These are phyloP conservation scores for Tachypleus tridentatus DNA, from an alignment of 1,140 invertebrate genomes.

Conservation along the genomic window DNA sequence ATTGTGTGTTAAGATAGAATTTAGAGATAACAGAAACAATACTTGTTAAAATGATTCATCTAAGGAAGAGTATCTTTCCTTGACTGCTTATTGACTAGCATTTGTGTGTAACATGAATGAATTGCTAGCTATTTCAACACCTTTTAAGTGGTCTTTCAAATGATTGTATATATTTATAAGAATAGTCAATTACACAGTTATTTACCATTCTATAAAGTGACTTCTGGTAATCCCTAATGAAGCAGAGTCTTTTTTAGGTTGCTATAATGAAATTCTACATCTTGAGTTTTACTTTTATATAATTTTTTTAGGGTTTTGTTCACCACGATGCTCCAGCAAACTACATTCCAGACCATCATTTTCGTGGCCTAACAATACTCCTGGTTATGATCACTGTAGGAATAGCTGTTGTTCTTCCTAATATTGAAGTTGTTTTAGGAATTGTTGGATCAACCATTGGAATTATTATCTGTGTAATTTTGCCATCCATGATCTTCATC, in stretches of 20 bases:
- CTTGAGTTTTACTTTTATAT: not conserved
- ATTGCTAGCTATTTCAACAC: no score
- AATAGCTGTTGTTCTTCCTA: slow-evolving; percentile 53
- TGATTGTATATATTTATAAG: no score
- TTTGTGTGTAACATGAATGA: no score
- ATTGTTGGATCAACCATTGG: slow-evolving; percentile 89
- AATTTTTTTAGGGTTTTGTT: slow-evolving; percentile 16
- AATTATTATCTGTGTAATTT: slow-evolving; percentile 82
- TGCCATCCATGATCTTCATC: slow-evolving; percentile 59
- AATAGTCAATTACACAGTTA: no score
- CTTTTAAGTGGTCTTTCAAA: no score
- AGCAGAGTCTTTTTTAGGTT: not conserved
- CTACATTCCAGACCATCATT: slow-evolving; percentile 26
- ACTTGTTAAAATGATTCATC: no score
- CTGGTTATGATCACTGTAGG: slow-evolving; percentile 25
- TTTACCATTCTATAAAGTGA: not conserved
- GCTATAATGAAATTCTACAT: not conserved
- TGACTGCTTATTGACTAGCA: no score
- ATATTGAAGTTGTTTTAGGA: slow-evolving; percentile 84
- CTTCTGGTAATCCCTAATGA: not conserved
- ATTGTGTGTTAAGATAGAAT: no score
- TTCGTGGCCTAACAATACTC: slow-evolving; percentile 23
- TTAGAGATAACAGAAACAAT: no score
- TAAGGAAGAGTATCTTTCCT: no score
- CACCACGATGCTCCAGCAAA: slow-evolving; percentile 18